Conservation (phyloP, 1,140 invertebrate species). For the Microplitis demolitor region DNA sequence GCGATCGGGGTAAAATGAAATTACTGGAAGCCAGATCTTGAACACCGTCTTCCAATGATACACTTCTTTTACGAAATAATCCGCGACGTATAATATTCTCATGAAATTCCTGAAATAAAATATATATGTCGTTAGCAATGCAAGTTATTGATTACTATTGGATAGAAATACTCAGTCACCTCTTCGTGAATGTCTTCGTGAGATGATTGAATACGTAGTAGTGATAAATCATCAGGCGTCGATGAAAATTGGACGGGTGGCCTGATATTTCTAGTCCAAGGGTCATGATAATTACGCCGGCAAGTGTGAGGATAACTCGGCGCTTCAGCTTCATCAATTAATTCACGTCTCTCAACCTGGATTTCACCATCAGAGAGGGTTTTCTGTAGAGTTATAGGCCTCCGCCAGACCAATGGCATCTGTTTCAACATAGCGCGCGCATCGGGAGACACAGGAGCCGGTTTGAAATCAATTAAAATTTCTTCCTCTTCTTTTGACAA, state of each 20-base stretch:
- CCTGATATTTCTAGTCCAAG: conserved; percentile 52
- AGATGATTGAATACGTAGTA: conserved; percentile 31
- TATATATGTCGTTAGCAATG: neutral
- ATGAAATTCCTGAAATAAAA: conserved; percentile 69
- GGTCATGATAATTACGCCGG: conserved; percentile 54
- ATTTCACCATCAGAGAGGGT: conserved; percentile 83
- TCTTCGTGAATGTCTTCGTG: neutral
- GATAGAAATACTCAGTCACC: neutral
- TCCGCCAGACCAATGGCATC: conserved; percentile 60
- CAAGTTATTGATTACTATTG: neutral
- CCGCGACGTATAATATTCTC: conserved; percentile 77
- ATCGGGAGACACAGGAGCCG: conserved; percentile 68
- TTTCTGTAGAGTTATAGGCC: conserved; percentile 72
- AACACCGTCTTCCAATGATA: conserved; percentile 68
- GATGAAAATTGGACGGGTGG: conserved; percentile 59
- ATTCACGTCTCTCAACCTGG: conserved; percentile 66
- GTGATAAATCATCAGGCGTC: conserved; percentile 56
- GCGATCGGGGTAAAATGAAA: conserved; percentile 54
- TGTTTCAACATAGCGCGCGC: conserved; percentile 61
- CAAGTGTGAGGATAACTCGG: conserved; percentile 58
- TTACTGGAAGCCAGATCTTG: conserved; percentile 50
- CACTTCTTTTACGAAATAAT: conserved; percentile 72
- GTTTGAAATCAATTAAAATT: conserved; percentile 87
- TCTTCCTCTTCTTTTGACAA: conserved; percentile 70
- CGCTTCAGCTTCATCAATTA: conserved; percentile 55